Evolutionary conservation across 2,888 invertebrate species (phyloP).

Genomic region (Euplagia quadripunctaria): DNA sequence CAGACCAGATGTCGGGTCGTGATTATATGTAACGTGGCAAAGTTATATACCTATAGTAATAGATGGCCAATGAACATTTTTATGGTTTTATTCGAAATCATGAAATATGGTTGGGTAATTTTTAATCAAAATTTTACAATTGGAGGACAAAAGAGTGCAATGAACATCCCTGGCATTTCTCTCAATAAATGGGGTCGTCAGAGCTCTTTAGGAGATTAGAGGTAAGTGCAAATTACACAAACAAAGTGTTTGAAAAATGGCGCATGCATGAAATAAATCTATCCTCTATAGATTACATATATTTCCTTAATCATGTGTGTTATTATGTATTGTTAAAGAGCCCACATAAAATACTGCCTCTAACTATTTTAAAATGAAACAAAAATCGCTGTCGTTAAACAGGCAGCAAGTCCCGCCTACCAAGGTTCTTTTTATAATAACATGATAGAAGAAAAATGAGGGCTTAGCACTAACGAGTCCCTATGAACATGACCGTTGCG

Average conservation of each 20-base stretch:
- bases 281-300: too few relatives aligned
- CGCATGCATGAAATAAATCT: too few relatives aligned
- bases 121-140: background rate
- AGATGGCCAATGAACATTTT: conserved; percentile 25
- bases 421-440: background rate
- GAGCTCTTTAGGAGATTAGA: background rate
- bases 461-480: conserved; percentile 28
- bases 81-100: conserved; percentile 29
- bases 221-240: too few relatives aligned
- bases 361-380: background rate
- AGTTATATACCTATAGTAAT: conserved; percentile 19
- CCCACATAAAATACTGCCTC: too few relatives aligned
- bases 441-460: conserved; percentile 33
- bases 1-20: conserved; percentile 68
- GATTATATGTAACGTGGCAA: conserved; percentile 56
- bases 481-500: conserved; percentile 36
- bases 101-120: background rate
- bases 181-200: background rate
- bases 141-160: too few relatives aligned
- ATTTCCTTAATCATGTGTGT: too few relatives aligned
- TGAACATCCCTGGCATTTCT: background rate
- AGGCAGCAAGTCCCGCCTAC: background rate
- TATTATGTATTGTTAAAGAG: too few relatives aligned
- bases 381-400: background rate
- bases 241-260: background rate